These are phyloP conservation scores for Gopherus evgoodei DNA, from an alignment of 2,113 vertebrate genomes.

Conservation along the genomic window DNA sequence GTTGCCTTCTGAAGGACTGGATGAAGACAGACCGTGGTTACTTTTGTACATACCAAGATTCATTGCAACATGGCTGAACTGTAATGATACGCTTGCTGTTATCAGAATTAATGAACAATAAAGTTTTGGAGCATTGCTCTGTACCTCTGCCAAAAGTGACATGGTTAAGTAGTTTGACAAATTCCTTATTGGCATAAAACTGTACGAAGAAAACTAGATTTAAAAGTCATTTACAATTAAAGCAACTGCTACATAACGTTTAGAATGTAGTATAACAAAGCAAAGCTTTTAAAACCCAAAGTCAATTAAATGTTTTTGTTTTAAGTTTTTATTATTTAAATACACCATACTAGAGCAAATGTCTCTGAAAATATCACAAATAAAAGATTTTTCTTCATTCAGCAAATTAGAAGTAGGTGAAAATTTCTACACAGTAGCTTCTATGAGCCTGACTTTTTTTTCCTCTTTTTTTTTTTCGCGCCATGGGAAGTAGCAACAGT, in stretches of 20 bases:
- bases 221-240: conserved; percentile 45
- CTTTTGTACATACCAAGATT: not conserved
- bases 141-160: conserved; percentile 47
- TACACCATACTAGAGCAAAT: conserved; percentile 99
- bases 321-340: conserved; percentile 99
- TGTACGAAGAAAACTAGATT: conserved; percentile 29
- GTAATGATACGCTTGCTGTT: conserved; percentile 1
- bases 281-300: conserved; percentile 76
- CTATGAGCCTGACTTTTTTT: conserved; percentile 86
- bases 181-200: conserved; percentile 33
- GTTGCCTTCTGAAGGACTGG: not conserved
- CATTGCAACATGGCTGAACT: conserved; percentile 7
- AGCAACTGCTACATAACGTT: not conserved
- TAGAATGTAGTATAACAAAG: conserved; percentile 49
- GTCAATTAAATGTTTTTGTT: conserved; percentile 82
- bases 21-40: not conserved
- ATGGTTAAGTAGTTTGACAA: not conserved
- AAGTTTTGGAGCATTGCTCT: conserved; percentile 32
- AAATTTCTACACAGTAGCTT: conserved; percentile 94
- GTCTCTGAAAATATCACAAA: conserved; percentile 99
- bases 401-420: conserved; percentile 96
- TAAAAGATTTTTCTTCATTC: conserved; percentile 99
- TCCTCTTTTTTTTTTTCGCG: conserved; percentile 67
- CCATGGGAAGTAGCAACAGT: conserved; percentile 91
- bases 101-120: conserved; percentile 34